Conservation (phyloP, 2,113 vertebrate genomes). For the Catharus minimus region DNA sequence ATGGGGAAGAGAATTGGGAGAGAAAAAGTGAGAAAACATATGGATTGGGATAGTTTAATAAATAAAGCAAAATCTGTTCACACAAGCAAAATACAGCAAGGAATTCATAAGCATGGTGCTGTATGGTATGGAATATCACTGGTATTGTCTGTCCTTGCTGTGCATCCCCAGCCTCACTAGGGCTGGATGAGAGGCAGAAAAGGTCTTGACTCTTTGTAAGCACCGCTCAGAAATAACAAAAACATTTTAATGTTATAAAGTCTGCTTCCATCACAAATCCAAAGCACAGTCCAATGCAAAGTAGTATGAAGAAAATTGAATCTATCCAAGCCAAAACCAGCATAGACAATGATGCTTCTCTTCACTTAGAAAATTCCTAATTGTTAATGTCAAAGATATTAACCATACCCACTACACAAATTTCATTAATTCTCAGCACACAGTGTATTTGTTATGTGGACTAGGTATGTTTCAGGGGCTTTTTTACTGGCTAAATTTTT, state of each 20-base stretch:
- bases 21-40: background rate
- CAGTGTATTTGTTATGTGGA: background rate
- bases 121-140: background rate
- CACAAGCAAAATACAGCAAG: background rate
- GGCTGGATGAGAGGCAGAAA: background rate
- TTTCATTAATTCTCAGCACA: background rate
- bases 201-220: background rate
- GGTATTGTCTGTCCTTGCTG: background rate
- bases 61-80: background rate
- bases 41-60: background rate
- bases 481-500: background rate
- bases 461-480: background rate
- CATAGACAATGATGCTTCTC: background rate
- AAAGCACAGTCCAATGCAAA: background rate
- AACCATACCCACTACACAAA: background rate
- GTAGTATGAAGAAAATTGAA: background rate
- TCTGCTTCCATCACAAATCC: background rate
- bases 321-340: background rate
- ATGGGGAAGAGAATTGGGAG: background rate
- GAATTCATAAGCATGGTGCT: accelerated
- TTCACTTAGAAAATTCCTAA: background rate
- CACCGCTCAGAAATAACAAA: background rate
- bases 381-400: background rate
- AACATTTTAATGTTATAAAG: background rate
- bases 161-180: background rate